phyloP scores from a whole-genome alignment of 2,113 vertebrate genomes.

The Rhabdomys dilectus region DNA sequence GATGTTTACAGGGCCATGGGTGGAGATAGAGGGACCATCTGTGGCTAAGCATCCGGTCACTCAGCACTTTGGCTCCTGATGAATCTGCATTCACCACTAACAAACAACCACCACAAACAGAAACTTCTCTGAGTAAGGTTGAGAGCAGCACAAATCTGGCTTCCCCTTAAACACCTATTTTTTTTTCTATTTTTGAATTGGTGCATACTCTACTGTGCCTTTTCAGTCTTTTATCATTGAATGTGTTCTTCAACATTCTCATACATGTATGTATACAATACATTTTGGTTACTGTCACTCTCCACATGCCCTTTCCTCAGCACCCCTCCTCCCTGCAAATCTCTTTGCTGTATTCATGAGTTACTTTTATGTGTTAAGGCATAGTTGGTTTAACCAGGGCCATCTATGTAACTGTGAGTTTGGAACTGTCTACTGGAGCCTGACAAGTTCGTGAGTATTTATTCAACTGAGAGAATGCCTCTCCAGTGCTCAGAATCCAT shows the following conservation, averaged over 20 bases:
- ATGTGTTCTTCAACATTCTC: not conserved
- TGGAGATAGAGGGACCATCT: not conserved
- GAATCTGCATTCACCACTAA: not conserved
- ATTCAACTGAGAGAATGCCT: not conserved
- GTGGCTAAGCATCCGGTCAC: not conserved
- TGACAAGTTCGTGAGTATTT: not conserved
- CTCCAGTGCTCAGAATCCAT: not conserved
- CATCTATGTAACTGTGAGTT: not conserved
- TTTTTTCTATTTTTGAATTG: not conserved
- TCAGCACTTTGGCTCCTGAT: not conserved
- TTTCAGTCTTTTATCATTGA: not conserved
- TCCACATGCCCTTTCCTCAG: not conserved
- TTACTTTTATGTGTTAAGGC: not conserved
- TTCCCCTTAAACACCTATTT: not conserved
- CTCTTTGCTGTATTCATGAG: not conserved
- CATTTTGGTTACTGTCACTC: not conserved
- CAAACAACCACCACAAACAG: not conserved
- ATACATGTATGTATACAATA: not conserved
- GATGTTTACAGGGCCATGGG: too few species aligned
- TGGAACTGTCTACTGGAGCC: not conserved
- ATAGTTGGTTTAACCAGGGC: not conserved
- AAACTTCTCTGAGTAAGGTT: not conserved
- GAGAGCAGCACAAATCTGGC: not conserved
- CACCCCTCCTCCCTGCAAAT: not conserved
- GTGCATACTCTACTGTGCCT: not conserved